phyloP scores from a whole-genome alignment of 2,888 invertebrate genomes.

The Andrena dorsata region DNA sequence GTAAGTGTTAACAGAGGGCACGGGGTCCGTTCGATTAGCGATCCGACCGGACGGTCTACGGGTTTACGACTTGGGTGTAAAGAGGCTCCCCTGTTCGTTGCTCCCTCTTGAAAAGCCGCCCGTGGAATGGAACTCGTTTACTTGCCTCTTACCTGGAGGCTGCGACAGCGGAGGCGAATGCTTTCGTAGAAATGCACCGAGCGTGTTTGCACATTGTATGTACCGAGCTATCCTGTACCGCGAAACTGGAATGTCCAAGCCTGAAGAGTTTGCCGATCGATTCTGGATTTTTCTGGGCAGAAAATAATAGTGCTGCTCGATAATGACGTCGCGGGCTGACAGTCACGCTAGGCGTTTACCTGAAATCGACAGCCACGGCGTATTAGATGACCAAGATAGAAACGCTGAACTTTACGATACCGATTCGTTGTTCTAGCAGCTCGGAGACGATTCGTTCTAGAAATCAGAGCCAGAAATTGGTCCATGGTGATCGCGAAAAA shows the following conservation, averaged over 20 bases:
- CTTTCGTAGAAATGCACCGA: constrained; percentile 53
- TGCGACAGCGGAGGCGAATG: constrained; percentile 23
- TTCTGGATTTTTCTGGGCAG: constrained; percentile 12
- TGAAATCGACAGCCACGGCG: neutral
- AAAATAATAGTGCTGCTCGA: constrained; percentile 1
- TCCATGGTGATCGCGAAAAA: neutral
- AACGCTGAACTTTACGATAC: neutral
- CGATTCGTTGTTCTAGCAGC: neutral
- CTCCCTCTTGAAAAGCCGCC: constrained; percentile 52
- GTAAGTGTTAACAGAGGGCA: constrained; percentile 59
- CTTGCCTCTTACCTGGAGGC: constrained; percentile 50
- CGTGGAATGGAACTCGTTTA: constrained; percentile 57
- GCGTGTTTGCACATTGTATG: constrained; percentile 61
- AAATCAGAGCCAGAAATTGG: no score
- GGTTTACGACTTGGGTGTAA: constrained; percentile 52
- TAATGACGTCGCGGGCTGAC: neutral
- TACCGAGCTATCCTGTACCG: constrained; percentile 36
- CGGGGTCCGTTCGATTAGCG: constrained; percentile 59
- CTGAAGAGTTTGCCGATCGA: constrained; percentile 45
- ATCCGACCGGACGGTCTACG: constrained; percentile 34
- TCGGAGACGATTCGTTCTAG: no score
- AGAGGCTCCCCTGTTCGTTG: constrained; percentile 45
- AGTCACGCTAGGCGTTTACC: neutral
- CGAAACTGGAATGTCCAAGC: constrained; percentile 57
- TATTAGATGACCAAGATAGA: neutral